Base-by-base conservation (phyloP, 2,113 vertebrate genomes). In the Axis porcinus region DNA sequence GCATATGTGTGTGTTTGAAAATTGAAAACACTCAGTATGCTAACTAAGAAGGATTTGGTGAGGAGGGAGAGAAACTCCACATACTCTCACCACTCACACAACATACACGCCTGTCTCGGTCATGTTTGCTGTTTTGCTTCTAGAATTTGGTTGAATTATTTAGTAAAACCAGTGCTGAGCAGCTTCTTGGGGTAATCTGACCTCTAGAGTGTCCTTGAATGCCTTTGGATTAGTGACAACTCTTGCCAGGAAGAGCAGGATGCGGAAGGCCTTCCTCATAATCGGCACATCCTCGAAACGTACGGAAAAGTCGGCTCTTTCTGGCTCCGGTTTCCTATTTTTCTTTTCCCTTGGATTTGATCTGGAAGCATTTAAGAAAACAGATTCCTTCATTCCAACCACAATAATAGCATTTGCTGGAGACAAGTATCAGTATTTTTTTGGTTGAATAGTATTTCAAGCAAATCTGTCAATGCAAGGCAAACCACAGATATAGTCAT, bases 291-390 rank as follows among this genome's bases (percentile, higher is more conserved):
- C 30, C 36, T 40, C 23, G 28, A 14, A 50, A 14, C 33, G 43
- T 36, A 14, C 55, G 27, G 67, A 87, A 82, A 60, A 40, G 19
- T 11, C 84, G 86, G 14, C 57, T 54, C 40, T 78, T 74, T 40
- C 30, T 19, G 4, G 2, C 79, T 30, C 45, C 17, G 92, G 36
- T 89, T 62, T 90, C 91, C 81, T 86, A 17, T 47, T 86, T 89
- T 95, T 79, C 43, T 83, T 83, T 62, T 55, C 30, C 90, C 94
- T 95, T 74, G 6, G 3, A 27, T 76, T 95, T 58, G 13, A 36
- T 87, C 57, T 85, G 45, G 93, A 97, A 87, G 85, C 45, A 82
- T 87, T 95, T 97, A 93, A 92, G 81, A 92, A 93, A 89, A 57
- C 40, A 82, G 84, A 23, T 27, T 28, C 54, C 45, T 94, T 17